Evolutionary conservation across 2,888 invertebrate species (phyloP).

Genomic region (Agriopis aurantiaria): DNA sequence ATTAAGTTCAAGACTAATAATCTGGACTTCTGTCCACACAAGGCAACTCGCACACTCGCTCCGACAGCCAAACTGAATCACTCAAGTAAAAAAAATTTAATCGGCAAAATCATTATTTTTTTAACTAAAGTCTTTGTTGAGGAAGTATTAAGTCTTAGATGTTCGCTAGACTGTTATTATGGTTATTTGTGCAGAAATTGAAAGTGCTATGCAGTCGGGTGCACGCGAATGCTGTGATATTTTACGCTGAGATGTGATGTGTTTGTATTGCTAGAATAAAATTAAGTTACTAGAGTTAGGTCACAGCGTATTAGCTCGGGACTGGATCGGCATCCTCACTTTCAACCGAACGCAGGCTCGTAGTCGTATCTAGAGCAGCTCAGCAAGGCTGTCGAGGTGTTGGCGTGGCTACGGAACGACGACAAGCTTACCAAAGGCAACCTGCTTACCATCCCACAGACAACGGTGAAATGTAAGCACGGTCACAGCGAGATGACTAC

Average conservation of each 20-base stretch:
- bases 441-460: too few species aligned
- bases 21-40: slow-evolving; percentile 46
- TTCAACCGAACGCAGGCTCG: too few species aligned
- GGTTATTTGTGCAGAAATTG: slow-evolving; percentile 26
- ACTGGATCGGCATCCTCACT: too few species aligned
- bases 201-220: slow-evolving; percentile 7
- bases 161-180: not conserved
- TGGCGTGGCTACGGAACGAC: too few species aligned
- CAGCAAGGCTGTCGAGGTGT: too few species aligned
- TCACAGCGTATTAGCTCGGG: too few species aligned
- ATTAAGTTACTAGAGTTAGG: slow-evolving; percentile 26
- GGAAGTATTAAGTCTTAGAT: slow-evolving; percentile 27
- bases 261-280: slow-evolving; percentile 12
- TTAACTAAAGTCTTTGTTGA: slow-evolving; percentile 25
- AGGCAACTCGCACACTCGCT: slow-evolving; percentile 62
- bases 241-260: slow-evolving; percentile 17
- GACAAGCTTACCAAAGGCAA: too few species aligned
- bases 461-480: too few species aligned
- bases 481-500: too few species aligned
- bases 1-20: slow-evolving; percentile 63
- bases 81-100: slow-evolving; percentile 55
- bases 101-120: slow-evolving; percentile 30
- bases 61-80: slow-evolving; percentile 55
- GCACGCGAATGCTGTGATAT: slow-evolving; percentile 32
- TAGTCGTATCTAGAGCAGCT: too few species aligned